Percentiles rank a stretch among this genome's conserved stretches.
phyloP scores from a whole-genome alignment of 2,797 vertebrate species.

The Helostoma temminkii region DNA sequence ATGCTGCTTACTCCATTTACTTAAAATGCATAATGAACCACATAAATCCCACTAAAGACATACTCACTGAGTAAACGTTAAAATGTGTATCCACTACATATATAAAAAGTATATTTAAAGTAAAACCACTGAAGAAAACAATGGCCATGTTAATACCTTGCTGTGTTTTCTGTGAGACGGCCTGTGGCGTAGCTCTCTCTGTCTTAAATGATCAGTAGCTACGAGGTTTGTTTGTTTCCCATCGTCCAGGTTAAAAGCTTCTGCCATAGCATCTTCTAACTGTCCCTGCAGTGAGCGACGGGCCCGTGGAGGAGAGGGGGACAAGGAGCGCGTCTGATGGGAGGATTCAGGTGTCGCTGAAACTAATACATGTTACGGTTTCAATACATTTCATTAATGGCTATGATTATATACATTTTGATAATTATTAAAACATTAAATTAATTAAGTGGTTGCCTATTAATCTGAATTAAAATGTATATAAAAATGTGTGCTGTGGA shows the following conservation, averaged over 20 bases:
- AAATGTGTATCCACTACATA: no score
- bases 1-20: not conserved
- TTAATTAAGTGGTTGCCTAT: no score
- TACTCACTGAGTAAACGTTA: no score
- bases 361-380: constrained; percentile 10
- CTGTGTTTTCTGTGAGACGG: constrained; percentile 54
- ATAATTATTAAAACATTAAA: not conserved
- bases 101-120: not conserved
- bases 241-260: constrained; percentile 49
- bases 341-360: constrained; percentile 73
- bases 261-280: constrained; percentile 56
- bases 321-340: constrained; percentile 81
- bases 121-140: not conserved
- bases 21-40: not conserved
- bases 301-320: constrained; percentile 81
- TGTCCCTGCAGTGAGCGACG: constrained; percentile 44
- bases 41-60: no score
- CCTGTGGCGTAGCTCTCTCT: constrained; percentile 67
- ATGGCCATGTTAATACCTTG: constrained; percentile 45
- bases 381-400: not conserved
- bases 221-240: constrained; percentile 53
- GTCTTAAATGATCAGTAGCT: constrained; percentile 41
- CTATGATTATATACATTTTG: not conserved
- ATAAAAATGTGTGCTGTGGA: not conserved
- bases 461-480: no score